phyloP scores from a whole-genome alignment of 2,113 vertebrate species.

The Gnathonemus longibarbis region DNA sequence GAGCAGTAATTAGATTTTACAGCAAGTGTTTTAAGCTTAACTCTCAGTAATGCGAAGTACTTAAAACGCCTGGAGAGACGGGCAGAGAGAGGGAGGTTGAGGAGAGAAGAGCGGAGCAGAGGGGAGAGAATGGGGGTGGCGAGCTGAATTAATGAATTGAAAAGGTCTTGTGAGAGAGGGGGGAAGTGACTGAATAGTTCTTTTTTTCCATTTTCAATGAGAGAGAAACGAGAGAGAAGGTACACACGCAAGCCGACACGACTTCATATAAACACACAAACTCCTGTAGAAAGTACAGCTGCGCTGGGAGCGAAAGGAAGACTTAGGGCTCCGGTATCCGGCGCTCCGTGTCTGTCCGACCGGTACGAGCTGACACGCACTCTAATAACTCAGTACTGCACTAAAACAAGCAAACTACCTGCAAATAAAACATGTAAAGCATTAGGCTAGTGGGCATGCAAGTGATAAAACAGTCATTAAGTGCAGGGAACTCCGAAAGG shows the following conservation, averaged over 20 bases:
- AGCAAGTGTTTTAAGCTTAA: background rate
- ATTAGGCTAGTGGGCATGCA: background rate
- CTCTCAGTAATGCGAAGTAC: background rate
- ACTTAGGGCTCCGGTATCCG: background rate
- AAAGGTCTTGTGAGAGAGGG: conserved; percentile 16
- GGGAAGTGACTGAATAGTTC: conserved; percentile 19
- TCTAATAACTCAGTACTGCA: background rate
- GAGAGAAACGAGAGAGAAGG: conserved; percentile 13
- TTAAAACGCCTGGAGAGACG: background rate
- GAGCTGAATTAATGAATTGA: conserved; percentile 23
- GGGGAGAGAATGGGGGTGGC: background rate
- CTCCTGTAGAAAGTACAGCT: conserved; percentile 1
- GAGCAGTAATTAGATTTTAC: background rate
- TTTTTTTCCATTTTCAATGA: conserved; percentile 16
- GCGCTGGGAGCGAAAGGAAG: background rate
- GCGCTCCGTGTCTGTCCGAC: background rate
- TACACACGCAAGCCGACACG: conserved; percentile 17
- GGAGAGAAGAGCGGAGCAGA: background rate
- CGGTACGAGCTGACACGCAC: conserved; percentile 1
- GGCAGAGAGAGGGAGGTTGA: background rate
- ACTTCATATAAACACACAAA: conserved; percentile 19
- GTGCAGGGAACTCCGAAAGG: background rate
- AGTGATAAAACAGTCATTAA: background rate
- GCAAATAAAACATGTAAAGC: background rate
- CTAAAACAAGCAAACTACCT: background rate